Evolutionary conservation across 2,797 vertebrate genomes (phyloP).

Genomic region (Anguilla marmorata): DNA sequence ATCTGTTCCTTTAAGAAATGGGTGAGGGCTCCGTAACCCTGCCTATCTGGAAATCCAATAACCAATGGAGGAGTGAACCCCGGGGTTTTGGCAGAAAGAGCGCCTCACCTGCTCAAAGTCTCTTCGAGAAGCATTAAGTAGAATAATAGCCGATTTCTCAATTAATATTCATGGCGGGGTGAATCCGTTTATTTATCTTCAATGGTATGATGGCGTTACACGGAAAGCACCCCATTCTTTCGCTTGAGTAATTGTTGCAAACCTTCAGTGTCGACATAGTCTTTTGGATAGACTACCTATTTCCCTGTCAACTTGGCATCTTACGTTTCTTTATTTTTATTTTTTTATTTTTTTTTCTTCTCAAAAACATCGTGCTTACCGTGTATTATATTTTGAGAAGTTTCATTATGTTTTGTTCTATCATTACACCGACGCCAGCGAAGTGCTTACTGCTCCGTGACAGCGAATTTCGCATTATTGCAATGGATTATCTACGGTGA

Average conservation of each 20-base stretch:
- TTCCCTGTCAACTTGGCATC: slow-evolving; percentile 57
- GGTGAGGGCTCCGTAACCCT: slow-evolving; percentile 57
- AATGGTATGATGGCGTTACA: slow-evolving; percentile 47
- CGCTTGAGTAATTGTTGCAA: slow-evolving; percentile 24
- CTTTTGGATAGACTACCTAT: slow-evolving; percentile 52
- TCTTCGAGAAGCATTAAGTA: slow-evolving; percentile 60
- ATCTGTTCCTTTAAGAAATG: slow-evolving; percentile 76
- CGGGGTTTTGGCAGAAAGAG: slow-evolving; percentile 75
- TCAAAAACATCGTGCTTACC: neutral
- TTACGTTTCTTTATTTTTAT: slow-evolving; percentile 34
- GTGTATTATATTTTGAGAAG: neutral
- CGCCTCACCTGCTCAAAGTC: slow-evolving; percentile 78
- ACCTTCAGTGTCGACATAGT: slow-evolving; percentile 49
- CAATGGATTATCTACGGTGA: slow-evolving; percentile 52
- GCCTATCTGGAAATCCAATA: slow-evolving; percentile 48
- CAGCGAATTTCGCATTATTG: slow-evolving; percentile 40
- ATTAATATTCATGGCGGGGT: slow-evolving; percentile 62
- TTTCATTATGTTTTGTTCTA: neutral
- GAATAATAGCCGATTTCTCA: slow-evolving; percentile 55
- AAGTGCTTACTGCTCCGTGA: slow-evolving; percentile 42
- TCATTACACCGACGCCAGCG: neutral
- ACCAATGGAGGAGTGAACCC: slow-evolving; percentile 72
- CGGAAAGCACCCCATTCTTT: slow-evolving; percentile 38
- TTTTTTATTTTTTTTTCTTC: neutral
- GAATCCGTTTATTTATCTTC: slow-evolving; percentile 56